Percentiles rank a stretch among this genome's conserved stretches.
Conservation (phyloP, 2,888 invertebrate genomes). For the Lepetodrilus schrolli region DNA sequence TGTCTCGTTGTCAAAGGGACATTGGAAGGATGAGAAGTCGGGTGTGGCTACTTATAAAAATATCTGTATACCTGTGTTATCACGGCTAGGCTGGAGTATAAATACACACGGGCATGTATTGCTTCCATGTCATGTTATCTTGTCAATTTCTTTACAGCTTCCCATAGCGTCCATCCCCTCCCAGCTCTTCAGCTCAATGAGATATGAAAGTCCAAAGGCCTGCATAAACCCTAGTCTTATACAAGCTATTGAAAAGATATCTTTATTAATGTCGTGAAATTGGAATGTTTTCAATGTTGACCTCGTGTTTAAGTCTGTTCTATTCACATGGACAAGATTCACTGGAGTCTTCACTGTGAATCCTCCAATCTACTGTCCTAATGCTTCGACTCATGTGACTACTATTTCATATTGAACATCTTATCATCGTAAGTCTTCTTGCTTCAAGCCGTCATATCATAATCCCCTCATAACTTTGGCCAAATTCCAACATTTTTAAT, state of each 20-base stretch:
- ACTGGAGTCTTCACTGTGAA: background rate
- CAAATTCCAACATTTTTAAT: too few species aligned
- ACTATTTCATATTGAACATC: background rate
- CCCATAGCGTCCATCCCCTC: background rate
- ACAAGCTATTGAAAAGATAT: conserved; percentile 3
- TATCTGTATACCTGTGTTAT: background rate
- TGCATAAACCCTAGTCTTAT: background rate
- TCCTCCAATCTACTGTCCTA: background rate
- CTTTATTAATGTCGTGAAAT: conserved; percentile 25
- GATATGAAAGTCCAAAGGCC: background rate
- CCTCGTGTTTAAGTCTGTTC: background rate
- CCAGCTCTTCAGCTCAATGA: background rate
- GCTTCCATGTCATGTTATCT: background rate
- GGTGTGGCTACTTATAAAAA: background rate
- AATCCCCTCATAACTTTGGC: too few species aligned
- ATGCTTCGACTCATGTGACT: background rate
- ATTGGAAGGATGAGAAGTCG: background rate
- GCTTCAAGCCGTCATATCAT: too few species aligned
- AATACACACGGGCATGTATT: background rate
- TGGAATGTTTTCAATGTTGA: conserved; percentile 11
- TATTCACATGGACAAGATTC: background rate
- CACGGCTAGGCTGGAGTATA: background rate
- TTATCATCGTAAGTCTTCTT: background rate
- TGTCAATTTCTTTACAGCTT: conserved; percentile 6
- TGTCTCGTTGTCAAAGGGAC: background rate